phyloP scores from a whole-genome alignment of 2,797 vertebrate genomes.

The Antrozous pallidus region DNA sequence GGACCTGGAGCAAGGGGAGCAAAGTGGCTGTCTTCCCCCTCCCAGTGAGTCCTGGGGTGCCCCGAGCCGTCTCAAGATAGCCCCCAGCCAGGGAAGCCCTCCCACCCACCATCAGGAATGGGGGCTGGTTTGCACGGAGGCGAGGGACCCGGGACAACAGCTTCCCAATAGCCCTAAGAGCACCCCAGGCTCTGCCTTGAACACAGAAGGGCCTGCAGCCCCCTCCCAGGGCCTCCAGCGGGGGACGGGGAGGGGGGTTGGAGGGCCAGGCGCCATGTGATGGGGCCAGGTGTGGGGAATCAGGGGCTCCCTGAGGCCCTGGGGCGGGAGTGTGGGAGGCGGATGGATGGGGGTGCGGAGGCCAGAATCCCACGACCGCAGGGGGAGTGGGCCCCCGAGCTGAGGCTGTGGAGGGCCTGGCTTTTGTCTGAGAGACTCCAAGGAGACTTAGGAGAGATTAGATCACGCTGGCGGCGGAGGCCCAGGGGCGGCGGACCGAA shows the following conservation, averaged over 20 bases:
- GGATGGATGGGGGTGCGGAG: not conserved
- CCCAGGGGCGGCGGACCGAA: constrained; percentile 28
- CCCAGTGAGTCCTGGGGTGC: accelerated
- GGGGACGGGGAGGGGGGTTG: not conserved
- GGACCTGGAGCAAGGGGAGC: accelerated
- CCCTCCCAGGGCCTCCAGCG: not conserved
- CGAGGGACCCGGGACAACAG: accelerated
- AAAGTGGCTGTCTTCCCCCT: not conserved
- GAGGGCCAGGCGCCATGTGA: constrained; percentile 3
- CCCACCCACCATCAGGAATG: not conserved
- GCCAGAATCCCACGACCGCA: not conserved
- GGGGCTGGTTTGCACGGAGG: not conserved
- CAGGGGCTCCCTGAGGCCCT: not conserved
- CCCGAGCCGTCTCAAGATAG: not conserved
- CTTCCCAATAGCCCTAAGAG: not conserved
- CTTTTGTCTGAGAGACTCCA: constrained; percentile 69
- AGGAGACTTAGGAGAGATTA: constrained; percentile 61
- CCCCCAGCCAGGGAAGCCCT: no score
- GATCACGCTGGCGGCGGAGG: constrained; percentile 53
- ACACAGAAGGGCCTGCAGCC: not conserved
- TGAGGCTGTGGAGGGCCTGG: constrained; percentile 64
- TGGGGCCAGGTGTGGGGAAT: constrained; percentile 58
- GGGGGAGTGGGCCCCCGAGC: not conserved
- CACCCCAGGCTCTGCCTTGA: not conserved
- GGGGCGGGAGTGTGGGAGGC: not conserved